A percentile compares a stretch with the other conserved stretches of the same genome.
Evolutionary conservation across 1,140 invertebrate genomes (phyloP).

Genomic region (Neodiprion virginianus): DNA sequence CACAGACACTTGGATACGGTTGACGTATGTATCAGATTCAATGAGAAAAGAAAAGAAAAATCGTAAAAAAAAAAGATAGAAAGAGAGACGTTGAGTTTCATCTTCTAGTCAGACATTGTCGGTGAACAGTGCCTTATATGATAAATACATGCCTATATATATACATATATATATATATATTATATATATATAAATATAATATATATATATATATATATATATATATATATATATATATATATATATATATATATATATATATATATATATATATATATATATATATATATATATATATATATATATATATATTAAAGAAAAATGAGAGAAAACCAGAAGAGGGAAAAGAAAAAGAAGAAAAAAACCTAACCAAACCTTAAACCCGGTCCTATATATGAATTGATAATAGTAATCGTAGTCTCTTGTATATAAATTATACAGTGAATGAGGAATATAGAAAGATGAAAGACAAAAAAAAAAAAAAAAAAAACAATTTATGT

Average conservation of each 20-base stretch:
- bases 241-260: too few relatives aligned
- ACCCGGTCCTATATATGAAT: neutral
- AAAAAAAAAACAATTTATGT: neutral
- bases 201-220: neutral
- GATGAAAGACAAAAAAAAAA: slow-evolving; percentile 1
- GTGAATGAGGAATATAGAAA: neutral
- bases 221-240: neutral
- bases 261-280: too few relatives aligned
- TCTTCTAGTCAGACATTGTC: slow-evolving; percentile 64
- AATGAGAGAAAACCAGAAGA: neutral
- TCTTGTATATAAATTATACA: slow-evolving; percentile 6
- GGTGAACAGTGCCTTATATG: slow-evolving; percentile 62
- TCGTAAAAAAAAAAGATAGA: slow-evolving; percentile 31
- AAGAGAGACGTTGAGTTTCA: slow-evolving; percentile 53
- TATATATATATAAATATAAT: too few relatives aligned
- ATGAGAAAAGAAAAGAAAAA: neutral
- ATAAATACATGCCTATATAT: neutral
- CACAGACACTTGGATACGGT: too few relatives aligned
- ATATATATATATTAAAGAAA: neutral
- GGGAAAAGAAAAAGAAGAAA: neutral
- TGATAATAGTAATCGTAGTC: neutral
- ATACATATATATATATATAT: too few relatives aligned
- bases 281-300: neutral
- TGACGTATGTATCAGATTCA: too few relatives aligned
- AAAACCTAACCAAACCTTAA: neutral